These are phyloP conservation scores for Maconellicoccus hirsutus DNA, from an alignment of 1,140 invertebrate genomes.

Conservation along the genomic window DNA sequence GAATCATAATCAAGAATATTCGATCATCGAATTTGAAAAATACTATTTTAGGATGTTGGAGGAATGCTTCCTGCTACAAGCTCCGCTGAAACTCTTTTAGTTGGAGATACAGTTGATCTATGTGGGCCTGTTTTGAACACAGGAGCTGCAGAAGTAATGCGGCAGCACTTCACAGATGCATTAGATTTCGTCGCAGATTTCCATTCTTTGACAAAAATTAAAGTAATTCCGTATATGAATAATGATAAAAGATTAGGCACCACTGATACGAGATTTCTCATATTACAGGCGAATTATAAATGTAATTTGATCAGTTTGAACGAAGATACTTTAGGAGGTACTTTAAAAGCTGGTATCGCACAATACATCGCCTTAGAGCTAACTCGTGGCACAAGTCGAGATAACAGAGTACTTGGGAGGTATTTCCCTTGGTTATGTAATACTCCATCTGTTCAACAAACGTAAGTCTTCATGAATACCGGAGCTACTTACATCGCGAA, in stretches of 20 bases:
- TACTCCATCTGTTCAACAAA: constrained; percentile 64
- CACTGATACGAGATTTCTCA: constrained; percentile 1
- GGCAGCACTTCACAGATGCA: constrained; percentile 82
- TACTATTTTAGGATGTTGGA: constrained; percentile 53
- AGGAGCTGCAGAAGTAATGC: constrained; percentile 83
- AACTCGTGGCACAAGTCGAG: constrained; percentile 68
- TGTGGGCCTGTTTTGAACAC: constrained; percentile 37
- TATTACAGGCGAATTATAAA: constrained; percentile 23
- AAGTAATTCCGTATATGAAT: constrained; percentile 47
- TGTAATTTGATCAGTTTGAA: constrained; percentile 47
- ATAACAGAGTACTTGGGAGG: constrained; percentile 67
- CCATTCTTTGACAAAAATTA: constrained; percentile 91
- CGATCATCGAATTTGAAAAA: constrained; percentile 25
- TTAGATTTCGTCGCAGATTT: constrained; percentile 93
- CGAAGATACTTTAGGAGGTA: constrained; percentile 89
- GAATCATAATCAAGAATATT: constrained; percentile 8
- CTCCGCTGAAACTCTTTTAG: constrained; percentile 40
- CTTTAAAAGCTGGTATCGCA: constrained; percentile 87
- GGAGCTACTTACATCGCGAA: background rate
- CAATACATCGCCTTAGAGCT: constrained; percentile 92
- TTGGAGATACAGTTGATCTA: constrained; percentile 20
- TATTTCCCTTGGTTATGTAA: constrained; percentile 89
- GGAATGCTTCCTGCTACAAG: constrained; percentile 56
- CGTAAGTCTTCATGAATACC: constrained; percentile 48
- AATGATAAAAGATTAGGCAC: background rate